Evolutionary conservation across 2,113 vertebrate species (phyloP).

Genomic region (Lontra canadensis): DNA sequence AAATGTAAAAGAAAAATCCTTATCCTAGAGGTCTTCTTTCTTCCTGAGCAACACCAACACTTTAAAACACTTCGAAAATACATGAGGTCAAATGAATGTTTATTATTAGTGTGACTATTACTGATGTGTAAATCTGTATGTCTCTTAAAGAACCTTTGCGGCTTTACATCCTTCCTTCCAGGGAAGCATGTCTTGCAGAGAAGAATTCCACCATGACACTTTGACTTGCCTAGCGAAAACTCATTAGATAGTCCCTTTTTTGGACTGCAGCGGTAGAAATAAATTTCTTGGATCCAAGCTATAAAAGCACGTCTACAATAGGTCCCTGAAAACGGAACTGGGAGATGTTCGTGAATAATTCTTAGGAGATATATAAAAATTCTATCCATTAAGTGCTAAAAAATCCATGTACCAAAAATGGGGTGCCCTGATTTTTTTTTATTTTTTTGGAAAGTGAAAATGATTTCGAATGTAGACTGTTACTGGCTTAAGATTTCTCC

Average conservation of each 20-base stretch:
- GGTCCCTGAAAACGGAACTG: constrained; percentile 46
- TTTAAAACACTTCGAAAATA: constrained; percentile 12
- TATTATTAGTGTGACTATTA: neutral
- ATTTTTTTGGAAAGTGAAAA: constrained; percentile 56
- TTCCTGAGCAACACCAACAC: neutral
- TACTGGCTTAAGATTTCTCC: constrained; percentile 56
- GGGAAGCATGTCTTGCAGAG: neutral
- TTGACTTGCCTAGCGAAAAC: constrained; percentile 27
- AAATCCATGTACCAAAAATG: constrained; percentile 33
- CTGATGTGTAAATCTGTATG: constrained; percentile 4
- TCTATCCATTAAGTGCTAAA: constrained; percentile 56
- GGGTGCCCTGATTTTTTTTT: neutral
- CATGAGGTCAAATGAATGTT: neutral
- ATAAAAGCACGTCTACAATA: constrained; percentile 61
- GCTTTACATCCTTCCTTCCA: neutral
- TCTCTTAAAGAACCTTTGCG: neutral
- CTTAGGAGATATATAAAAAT: constrained; percentile 64
- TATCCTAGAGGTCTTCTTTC: neutral
- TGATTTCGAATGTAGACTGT: constrained; percentile 57
- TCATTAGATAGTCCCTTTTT: neutral
- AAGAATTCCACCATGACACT: neutral
- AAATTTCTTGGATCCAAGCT: constrained; percentile 40
- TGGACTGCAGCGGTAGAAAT: constrained; percentile 2
- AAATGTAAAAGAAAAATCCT: neutral
- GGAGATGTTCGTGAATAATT: constrained; percentile 69